Percentiles rank a stretch among this genome's conserved stretches.
Conservation (phyloP, 2,113 vertebrate genomes). For the Seriola dumerili region DNA sequence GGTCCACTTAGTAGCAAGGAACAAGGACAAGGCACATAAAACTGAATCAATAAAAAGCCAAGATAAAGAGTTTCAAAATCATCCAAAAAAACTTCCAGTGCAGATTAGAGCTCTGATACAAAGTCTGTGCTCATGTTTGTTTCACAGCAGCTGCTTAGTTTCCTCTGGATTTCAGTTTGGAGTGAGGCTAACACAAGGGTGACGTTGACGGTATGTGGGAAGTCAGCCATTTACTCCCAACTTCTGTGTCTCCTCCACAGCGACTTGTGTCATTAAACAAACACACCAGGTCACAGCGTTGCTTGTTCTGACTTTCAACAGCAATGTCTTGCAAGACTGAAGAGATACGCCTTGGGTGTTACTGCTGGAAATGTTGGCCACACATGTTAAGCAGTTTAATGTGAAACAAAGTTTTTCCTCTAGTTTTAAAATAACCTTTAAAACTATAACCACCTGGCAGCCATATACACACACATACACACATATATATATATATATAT, state of each 20-base stretch:
- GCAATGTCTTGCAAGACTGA: neutral
- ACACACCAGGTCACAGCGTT: neutral
- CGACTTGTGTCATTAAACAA: neutral
- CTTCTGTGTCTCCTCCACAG: neutral
- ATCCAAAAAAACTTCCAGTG: neutral
- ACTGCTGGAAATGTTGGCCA: neutral
- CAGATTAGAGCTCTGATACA: neutral
- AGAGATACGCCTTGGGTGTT: neutral
- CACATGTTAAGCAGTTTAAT: too few species aligned
- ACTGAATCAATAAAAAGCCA: neutral
- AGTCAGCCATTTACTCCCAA: neutral
- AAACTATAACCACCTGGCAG: too few species aligned
- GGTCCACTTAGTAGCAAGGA: too few species aligned
- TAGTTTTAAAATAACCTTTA: neutral
- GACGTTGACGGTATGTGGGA: neutral
- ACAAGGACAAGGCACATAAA: too few species aligned
- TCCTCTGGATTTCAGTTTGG: neutral
- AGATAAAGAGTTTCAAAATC: neutral
- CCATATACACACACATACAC: too few species aligned
- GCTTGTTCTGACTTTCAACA: neutral
- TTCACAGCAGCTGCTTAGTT: neutral
- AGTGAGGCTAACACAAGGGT: neutral
- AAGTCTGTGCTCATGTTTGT: neutral
- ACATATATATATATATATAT: too few species aligned
- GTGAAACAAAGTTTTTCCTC: too few species aligned